Evolutionary conservation across 2,113 vertebrate species (phyloP), one percentile per base, ranked within the genome.

Genomic region (Sterrhoptilus dennistouni): DNA sequence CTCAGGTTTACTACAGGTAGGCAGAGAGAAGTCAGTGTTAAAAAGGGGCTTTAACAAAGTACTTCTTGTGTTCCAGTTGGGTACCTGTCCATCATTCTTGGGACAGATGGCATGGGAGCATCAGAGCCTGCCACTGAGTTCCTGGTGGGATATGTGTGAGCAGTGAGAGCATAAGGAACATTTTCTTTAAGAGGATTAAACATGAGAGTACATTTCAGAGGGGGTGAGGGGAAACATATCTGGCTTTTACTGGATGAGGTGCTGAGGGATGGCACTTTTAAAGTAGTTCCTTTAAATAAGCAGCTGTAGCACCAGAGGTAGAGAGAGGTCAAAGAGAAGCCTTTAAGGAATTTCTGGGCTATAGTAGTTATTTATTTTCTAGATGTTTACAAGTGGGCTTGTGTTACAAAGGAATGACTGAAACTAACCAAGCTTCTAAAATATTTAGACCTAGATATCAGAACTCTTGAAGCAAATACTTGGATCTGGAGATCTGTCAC

Each of bases 71-170:
- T 11, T 44, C 52, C 57, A 25, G 29, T 2, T 35, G 44, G 29
- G 33, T 75, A 68, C 8, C 19, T 31, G 28, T 21, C 19, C 11
- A 10, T 8, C 19, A 29, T 20, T 56, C 56, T 5, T 49, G 22
- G 9, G 29, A 66, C 29, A 61, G 23, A 69, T 0, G 2, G 5
- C 4, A 2, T 1, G 4, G 28, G n/a, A 59, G 29, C 31, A 83
- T 5, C 36, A 60, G n/a, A 68, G 24, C 24, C 49, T 66, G 38
- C 6, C 5, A 22, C 10, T 0, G 0, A 36, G 50, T 2, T 52
- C n/a, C 63, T 0, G 0, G 20, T 31, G 31, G 33, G 9, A 13
- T 31, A 33, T 0, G 1, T 8, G 21, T 6, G 8, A 77, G 56
- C 60, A 61, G 56, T 23, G 33, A 63, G 25, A 81, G 8, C 13